Evolutionary conservation across 2,797 vertebrate genomes (phyloP).

Genomic region (Rachycentron canadum): DNA sequence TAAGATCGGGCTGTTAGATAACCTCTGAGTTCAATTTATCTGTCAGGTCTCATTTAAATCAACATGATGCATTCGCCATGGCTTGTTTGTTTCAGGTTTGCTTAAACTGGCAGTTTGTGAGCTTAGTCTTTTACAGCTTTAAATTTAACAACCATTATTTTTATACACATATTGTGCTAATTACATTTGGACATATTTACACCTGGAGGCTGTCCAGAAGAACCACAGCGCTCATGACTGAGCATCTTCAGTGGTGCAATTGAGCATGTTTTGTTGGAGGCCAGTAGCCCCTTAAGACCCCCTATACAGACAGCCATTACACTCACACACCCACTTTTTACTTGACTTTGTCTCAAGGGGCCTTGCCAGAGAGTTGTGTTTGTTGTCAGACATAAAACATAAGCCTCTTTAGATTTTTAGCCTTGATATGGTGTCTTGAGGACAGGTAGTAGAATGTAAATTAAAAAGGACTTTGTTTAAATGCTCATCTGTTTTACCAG

Average conservation of each 20-base stretch:
- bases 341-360: slow-evolving; percentile 41
- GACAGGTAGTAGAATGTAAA: slow-evolving; percentile 60
- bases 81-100: slow-evolving; percentile 64
- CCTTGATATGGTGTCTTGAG: slow-evolving; percentile 41
- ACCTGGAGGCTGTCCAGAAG: slow-evolving; percentile 1
- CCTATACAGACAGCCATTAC: slow-evolving; percentile 61
- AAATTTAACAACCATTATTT: slow-evolving; percentile 16
- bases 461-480: slow-evolving; percentile 66
- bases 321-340: slow-evolving; percentile 43
- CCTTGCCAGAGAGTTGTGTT: slow-evolving; percentile 40
- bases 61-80: slow-evolving; percentile 70
- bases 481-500: slow-evolving; percentile 59
- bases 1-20: slow-evolving; percentile 76
- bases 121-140: slow-evolving; percentile 38
- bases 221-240: not conserved
- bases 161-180: not conserved
- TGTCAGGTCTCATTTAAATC: slow-evolving; percentile 77
- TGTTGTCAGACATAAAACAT: slow-evolving; percentile 46
- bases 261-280: slow-evolving; percentile 20
- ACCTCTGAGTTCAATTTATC: slow-evolving; percentile 74
- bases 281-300: slow-evolving; percentile 32
- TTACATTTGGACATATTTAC: slow-evolving; percentile 14
- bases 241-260: slow-evolving; percentile 21
- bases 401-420: slow-evolving; percentile 55
- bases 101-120: slow-evolving; percentile 58